Evolutionary conservation across 2,797 vertebrate genomes (phyloP).

Genomic region (Takifugu ocellatus): DNA sequence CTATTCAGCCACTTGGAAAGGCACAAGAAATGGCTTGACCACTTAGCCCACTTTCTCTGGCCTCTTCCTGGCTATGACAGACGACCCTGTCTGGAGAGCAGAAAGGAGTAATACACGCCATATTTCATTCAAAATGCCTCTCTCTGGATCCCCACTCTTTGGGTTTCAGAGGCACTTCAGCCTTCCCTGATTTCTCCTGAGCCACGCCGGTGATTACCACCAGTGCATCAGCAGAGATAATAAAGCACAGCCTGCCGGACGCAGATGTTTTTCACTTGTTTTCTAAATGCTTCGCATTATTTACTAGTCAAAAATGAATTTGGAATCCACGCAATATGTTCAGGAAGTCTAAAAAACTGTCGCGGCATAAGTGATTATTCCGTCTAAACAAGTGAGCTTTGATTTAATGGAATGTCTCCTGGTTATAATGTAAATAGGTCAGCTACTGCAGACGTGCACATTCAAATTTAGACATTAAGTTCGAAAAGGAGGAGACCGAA

Average conservation of each 20-base stretch:
- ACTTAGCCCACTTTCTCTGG: slow-evolving; percentile 78
- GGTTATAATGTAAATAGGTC: too few relatives aligned
- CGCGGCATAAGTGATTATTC: not conserved
- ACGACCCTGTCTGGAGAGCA: slow-evolving; percentile 73
- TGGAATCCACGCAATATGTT: slow-evolving; percentile 1
- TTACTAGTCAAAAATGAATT: slow-evolving; percentile 19
- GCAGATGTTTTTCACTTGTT: slow-evolving; percentile 26
- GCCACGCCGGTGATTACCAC: slow-evolving; percentile 61
- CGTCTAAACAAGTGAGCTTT: too few relatives aligned
- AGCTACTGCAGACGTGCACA: too few relatives aligned
- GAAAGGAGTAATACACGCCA: slow-evolving; percentile 74
- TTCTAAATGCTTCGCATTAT: slow-evolving; percentile 13
- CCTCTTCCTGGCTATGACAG: slow-evolving; percentile 72
- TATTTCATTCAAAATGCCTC: slow-evolving; percentile 76
- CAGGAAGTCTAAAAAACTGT: not conserved
- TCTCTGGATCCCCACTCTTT: slow-evolving; percentile 70
- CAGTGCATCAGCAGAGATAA: slow-evolving; percentile 51
- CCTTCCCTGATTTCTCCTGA: slow-evolving; percentile 56
- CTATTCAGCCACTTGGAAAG: slow-evolving; percentile 78
- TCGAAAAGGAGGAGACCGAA: too few relatives aligned
- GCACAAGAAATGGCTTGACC: slow-evolving; percentile 74
- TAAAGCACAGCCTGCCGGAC: slow-evolving; percentile 29
- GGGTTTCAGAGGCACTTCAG: slow-evolving; percentile 58
- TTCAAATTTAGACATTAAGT: too few relatives aligned
- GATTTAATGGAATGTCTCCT: too few relatives aligned